Evolutionary conservation across 2,888 invertebrate species (phyloP), one percentile per base, ranked within the genome.

Genomic region (Lissonota sp.): DNA sequence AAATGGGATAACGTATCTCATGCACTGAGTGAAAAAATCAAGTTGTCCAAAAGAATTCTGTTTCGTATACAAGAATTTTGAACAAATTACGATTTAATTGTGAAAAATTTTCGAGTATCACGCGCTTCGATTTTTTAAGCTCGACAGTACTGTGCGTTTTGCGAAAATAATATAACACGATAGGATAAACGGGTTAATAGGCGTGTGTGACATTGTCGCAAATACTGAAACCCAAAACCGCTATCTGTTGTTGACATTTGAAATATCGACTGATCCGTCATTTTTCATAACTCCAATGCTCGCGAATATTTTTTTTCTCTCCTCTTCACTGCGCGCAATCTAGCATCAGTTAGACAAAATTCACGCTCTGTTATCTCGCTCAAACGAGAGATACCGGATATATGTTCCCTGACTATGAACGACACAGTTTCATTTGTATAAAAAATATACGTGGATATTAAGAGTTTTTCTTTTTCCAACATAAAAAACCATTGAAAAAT

Each of bases 251-350:
- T 40, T 39, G 71, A 71, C 53, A 40, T 8, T 39, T 70, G 66
- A 76, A 66, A 72, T 66, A 66, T 67, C 37, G 80, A 80, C 60
- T 49, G 60, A 53, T 62, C 66, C 44, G 62, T 67, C 53, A 53
- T 76, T 80, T 67, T 71, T 67, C 71, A 62, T 80, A 66, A 60
- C 55, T 67, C 49, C 51, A 26, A 63, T 14, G 55, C 12, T 10
- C 12, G 6, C 40, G 16, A 37, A 14, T 7, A n/a, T n/a, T 62
- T 37, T 57, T 8, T 16, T 39, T 51, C n/a, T n/a, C n/a, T n/a
- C n/a, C 2, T 42, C 10, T 67, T 44, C 8, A 14, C 66, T 67
- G 7, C 16, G 40, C 49, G 5, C n/a, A n/a, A 6, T 6, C 42
- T 12, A 39, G 26, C 10, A 51, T n/a, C n/a, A n/a, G 40, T 62